A percentile compares a stretch with the other conserved stretches of the same genome.
Conservation (phyloP, 1,140 invertebrate genomes). For the Drosophila subobscura region DNA sequence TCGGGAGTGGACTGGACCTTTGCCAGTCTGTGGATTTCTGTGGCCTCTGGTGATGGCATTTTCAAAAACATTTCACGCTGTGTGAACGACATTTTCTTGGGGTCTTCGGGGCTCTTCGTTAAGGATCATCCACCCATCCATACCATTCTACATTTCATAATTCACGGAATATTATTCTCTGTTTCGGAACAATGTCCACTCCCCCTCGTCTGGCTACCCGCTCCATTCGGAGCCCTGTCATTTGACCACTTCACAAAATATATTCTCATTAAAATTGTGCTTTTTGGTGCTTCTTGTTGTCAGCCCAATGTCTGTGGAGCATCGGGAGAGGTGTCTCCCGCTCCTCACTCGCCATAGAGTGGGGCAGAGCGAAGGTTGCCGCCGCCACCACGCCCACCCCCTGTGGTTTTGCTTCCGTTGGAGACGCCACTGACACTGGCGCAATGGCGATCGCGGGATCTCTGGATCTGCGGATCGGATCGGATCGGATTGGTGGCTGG, state of each 20-base stretch:
- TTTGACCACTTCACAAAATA: conserved; percentile 72
- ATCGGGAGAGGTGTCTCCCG: conserved; percentile 44
- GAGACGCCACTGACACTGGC: conserved; percentile 66
- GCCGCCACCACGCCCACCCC: conserved; percentile 73
- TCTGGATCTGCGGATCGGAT: conserved; percentile 11
- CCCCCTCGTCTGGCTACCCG: neutral
- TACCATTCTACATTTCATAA: conserved; percentile 71
- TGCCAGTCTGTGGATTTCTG: conserved; percentile 3
- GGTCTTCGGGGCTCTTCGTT: conserved; percentile 35
- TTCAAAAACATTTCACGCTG: conserved; percentile 70
- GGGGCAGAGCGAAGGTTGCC: conserved; percentile 10
- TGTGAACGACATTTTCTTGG: conserved; percentile 81
- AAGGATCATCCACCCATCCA: conserved; percentile 51
- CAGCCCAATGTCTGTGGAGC: conserved; percentile 35
- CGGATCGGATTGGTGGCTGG: conserved; percentile 27
- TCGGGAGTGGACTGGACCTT: neutral
- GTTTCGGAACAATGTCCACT: conserved; percentile 62
- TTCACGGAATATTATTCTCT: conserved; percentile 77
- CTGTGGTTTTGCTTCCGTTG: conserved; percentile 81
- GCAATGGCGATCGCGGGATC: conserved; percentile 15
- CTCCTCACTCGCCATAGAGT: neutral
- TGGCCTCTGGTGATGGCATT: conserved; percentile 43
- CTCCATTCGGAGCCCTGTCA: conserved; percentile 46
- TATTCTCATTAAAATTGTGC: conserved; percentile 82
- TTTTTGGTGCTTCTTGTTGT: conserved; percentile 74